Conservation (phyloP, 2,888 invertebrate species). For the Cryptus armator region DNA sequence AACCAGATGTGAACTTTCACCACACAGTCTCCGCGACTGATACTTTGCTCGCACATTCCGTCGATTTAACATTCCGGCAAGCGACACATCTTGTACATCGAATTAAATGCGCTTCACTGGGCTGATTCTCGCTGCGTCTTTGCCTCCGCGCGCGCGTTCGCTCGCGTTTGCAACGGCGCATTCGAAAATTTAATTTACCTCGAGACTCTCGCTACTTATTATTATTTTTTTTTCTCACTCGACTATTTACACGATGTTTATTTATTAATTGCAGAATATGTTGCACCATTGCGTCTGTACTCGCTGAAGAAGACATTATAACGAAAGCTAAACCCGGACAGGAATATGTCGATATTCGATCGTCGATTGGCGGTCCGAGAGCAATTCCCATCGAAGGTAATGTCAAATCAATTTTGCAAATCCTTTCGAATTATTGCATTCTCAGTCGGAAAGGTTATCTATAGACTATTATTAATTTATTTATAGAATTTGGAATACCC, state of each 20-base stretch:
- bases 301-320: conserved; percentile 87
- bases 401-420: conserved; percentile 5
- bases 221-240: not conserved
- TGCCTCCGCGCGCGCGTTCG: not conserved
- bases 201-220: conserved; percentile 5
- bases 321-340: conserved; percentile 89
- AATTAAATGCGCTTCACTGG: conserved; percentile 30
- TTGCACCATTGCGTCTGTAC: conserved; percentile 85
- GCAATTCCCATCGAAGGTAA: conserved; percentile 75
- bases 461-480: too few relatives aligned
- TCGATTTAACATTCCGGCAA: conserved; percentile 53
- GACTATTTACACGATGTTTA: conserved; percentile 33
- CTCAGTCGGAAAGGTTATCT: too few relatives aligned
- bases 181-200: conserved; percentile 34
- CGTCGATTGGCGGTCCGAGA: conserved; percentile 76
- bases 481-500: too few relatives aligned
- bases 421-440: not conserved
- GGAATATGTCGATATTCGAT: conserved; percentile 89
- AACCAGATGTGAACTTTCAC: conserved; percentile 79
- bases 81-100: conserved; percentile 55
- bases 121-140: conserved; percentile 10
- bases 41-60: conserved; percentile 68
- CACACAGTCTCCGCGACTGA: conserved; percentile 56
- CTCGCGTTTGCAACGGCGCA: conserved; percentile 1
- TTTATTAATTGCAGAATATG: conserved; percentile 86